Evolutionary conservation across 2,797 vertebrate species (phyloP).

Genomic region (Muraenolepis orangiensis): DNA sequence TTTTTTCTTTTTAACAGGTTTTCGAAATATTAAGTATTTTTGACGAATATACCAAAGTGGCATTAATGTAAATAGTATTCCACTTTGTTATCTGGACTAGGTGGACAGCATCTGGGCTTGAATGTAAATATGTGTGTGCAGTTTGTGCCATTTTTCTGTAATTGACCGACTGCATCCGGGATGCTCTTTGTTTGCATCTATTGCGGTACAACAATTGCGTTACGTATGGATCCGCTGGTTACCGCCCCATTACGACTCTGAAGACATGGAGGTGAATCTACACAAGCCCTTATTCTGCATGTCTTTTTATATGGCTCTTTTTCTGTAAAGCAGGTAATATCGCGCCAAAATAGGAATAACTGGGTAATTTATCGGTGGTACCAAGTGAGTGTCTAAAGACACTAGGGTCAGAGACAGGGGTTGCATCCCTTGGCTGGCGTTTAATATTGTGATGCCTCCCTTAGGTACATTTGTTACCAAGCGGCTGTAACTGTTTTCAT

Average conservation of each 20-base stretch:
- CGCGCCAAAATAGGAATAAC: not conserved
- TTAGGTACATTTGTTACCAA: not conserved
- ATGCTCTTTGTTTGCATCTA: not conserved
- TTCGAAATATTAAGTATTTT: conserved; percentile 43
- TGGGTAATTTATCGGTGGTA: too few species aligned
- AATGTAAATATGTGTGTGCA: conserved; percentile 39
- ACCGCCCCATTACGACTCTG: not conserved
- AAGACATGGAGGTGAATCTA: not conserved
- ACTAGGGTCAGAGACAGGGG: not conserved
- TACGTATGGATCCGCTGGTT: conserved; percentile 1
- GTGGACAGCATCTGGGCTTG: conserved; percentile 15
- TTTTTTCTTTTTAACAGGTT: conserved; percentile 43
- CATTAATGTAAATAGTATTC: conserved; percentile 57
- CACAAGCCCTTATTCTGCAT: not conserved
- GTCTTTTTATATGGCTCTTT: not conserved
- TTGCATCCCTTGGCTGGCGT: not conserved
- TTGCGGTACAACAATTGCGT: conserved; percentile 27
- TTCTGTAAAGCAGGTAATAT: not conserved
- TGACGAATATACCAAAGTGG: conserved; percentile 52
- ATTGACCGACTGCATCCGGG: not conserved
- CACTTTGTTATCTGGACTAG: conserved; percentile 40
- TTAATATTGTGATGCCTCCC: not conserved
- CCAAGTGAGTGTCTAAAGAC: too few species aligned
- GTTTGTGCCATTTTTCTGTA: conserved; percentile 20
- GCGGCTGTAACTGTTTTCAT: not conserved